These are phyloP conservation scores for Tenthredo livida DNA, from an alignment of 2,888 invertebrate species.

Conservation along the genomic window DNA sequence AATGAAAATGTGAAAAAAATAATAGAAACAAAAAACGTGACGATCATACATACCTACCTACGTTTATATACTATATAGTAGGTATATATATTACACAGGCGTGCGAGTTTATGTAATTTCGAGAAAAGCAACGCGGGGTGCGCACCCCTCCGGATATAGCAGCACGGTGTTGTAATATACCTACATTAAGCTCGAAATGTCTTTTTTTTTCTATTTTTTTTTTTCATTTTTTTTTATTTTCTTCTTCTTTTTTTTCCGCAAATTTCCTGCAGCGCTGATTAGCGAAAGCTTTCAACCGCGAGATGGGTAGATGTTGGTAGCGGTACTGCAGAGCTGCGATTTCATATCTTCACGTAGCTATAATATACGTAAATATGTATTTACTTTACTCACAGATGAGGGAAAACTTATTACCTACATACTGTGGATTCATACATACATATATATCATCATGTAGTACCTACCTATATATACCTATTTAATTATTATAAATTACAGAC, in stretches of 20 bases:
- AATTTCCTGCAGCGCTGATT: constrained; percentile 15
- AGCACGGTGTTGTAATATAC: not conserved
- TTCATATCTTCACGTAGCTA: not conserved
- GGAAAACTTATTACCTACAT: too few species aligned
- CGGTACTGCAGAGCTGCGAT: not conserved
- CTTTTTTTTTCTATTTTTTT: not conserved
- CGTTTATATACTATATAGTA: not conserved
- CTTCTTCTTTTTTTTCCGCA: not conserved
- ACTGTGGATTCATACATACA: too few species aligned
- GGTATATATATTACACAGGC: too few species aligned
- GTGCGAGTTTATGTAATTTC: not conserved
- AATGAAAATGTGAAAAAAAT: not conserved
- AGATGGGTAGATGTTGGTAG: not conserved
- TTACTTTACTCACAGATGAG: too few species aligned
- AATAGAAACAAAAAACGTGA: not conserved
- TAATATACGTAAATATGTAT: not conserved
- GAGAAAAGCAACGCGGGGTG: not conserved
- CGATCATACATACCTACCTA: too few species aligned
- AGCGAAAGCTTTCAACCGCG: constrained; percentile 26
- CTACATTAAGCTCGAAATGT: not conserved
- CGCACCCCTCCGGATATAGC: not conserved
- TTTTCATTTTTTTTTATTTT: not conserved
- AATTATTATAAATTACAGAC: too few species aligned
- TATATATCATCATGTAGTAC: too few species aligned
- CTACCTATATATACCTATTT: too few species aligned